phyloP scores from a whole-genome alignment of 2,113 vertebrate genomes.

The Pygathrix nemaeus region DNA sequence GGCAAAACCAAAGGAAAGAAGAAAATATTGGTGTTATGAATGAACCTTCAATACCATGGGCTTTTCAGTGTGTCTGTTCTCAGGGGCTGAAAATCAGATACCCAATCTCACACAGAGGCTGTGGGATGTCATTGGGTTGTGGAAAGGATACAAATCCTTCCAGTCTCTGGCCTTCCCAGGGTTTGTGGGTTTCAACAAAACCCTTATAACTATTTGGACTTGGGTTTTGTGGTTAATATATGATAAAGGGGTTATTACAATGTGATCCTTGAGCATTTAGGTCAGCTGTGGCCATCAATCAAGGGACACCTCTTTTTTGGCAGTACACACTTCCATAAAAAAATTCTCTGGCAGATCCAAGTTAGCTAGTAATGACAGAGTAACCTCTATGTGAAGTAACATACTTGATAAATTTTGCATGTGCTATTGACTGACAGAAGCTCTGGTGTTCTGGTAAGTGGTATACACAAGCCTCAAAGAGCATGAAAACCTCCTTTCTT shows the following conservation, averaged over 20 bases:
- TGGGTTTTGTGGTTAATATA: constrained; percentile 83
- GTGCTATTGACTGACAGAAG: constrained; percentile 85
- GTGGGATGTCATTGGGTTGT: background rate
- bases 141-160: constrained; percentile 59
- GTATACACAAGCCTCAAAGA: constrained; percentile 78
- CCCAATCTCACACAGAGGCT: background rate
- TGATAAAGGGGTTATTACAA: constrained; percentile 85
- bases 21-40: background rate
- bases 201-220: constrained; percentile 78
- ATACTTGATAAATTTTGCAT: constrained; percentile 86
- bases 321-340: constrained; percentile 82
- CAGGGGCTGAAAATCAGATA: background rate
- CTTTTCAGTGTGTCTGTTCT: background rate
- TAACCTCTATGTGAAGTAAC: constrained; percentile 85
- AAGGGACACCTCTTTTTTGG: constrained; percentile 85
- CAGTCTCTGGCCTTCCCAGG: constrained; percentile 45
- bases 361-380: constrained; percentile 83
- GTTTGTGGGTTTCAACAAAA: constrained; percentile 75
- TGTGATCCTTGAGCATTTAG: constrained; percentile 81
- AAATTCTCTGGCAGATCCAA: constrained; percentile 79
- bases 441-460: constrained; percentile 77
- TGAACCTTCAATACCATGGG: background rate
- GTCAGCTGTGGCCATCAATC: constrained; percentile 87
- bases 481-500: constrained; percentile 76
- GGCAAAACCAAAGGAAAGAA: constrained; percentile 10